Evolutionary conservation across 1,140 invertebrate genomes (phyloP), one percentile per base, ranked within the genome.

Genomic region (Psix sp.): DNA sequence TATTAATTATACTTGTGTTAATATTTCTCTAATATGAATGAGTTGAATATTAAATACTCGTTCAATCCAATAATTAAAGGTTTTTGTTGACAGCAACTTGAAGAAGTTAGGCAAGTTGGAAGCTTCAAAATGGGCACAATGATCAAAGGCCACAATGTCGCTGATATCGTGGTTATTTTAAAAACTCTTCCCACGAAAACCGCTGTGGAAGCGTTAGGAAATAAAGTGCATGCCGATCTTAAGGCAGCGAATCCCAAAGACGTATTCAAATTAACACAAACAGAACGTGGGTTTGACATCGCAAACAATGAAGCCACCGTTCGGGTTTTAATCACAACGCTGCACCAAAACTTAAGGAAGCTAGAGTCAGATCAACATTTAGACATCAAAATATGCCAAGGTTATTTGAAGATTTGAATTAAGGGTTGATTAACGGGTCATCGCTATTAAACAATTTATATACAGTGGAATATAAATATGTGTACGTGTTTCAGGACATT

Each of bases 51-150:
- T 29, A 29, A 24, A n/a, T n/a, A 24, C 21, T 29, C n/a, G 26
- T 29, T 29, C 26, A 29, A 10, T 29, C 6, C 1, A 29, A 29
- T 29, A 1, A 1, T 7, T 29, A 10, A 9, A 24, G 7, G 7
- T 29, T 29, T 29, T 2, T 75, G 26, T 77, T 84, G 84, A n/a
- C 80, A 97, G 95, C 95, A 98, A 94, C 89, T 99, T 21, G 96
- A 98, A 81, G 96, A 98, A 86, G 95, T 98, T 0, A 89, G 96
- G 9, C 95, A 97, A 88, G 96, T 99, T 38, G 98, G 98, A 0
- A 97, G 97, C 0, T 98, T 97, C 79, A 99, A 99, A 84, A 99
- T 99, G 85, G 97, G 97, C 0, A 99, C 97, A 6, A 98, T 99
- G 93, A 91, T 98, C 77, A 93, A 95, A 4, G 96, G 96, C 0